phyloP scores from a whole-genome alignment of 2,113 vertebrate genomes.

The Mohoua ochrocephala region DNA sequence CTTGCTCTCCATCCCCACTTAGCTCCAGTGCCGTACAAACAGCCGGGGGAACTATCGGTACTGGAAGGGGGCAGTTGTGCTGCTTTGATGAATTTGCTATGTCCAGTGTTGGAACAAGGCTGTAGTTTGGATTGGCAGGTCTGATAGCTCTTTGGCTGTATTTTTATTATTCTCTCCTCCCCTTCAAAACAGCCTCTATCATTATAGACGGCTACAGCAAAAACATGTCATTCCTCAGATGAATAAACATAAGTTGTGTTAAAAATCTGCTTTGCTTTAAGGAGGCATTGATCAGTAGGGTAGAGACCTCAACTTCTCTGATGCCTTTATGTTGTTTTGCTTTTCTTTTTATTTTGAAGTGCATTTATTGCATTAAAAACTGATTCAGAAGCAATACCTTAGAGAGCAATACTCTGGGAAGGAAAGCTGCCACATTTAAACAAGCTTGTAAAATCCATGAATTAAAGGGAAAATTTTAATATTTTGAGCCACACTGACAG shows the following conservation, averaged over 20 bases:
- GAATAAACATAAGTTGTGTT: background rate
- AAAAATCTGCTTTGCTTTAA: conserved; percentile 3
- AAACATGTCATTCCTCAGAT: background rate
- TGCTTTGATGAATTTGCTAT: background rate
- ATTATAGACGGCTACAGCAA: background rate
- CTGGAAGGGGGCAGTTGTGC: background rate
- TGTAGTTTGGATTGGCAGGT: background rate
- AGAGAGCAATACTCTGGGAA: background rate
- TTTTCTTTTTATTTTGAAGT: background rate
- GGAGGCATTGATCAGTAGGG: background rate
- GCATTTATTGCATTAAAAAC: background rate
- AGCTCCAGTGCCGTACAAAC: background rate
- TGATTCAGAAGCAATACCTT: background rate
- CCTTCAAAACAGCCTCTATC: background rate
- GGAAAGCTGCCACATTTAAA: background rate
- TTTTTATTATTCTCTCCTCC: background rate
- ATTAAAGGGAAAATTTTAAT: background rate
- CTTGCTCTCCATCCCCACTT: background rate
- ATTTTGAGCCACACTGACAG: background rate
- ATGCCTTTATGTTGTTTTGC: background rate
- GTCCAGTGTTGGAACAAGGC: background rate
- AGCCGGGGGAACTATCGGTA: rapidly evolving
- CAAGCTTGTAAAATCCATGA: background rate
- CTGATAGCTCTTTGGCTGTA: background rate
- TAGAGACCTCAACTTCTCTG: background rate